Evolutionary conservation across 2,888 invertebrate species (phyloP).

Genomic region (Vandiemenella viatica): DNA sequence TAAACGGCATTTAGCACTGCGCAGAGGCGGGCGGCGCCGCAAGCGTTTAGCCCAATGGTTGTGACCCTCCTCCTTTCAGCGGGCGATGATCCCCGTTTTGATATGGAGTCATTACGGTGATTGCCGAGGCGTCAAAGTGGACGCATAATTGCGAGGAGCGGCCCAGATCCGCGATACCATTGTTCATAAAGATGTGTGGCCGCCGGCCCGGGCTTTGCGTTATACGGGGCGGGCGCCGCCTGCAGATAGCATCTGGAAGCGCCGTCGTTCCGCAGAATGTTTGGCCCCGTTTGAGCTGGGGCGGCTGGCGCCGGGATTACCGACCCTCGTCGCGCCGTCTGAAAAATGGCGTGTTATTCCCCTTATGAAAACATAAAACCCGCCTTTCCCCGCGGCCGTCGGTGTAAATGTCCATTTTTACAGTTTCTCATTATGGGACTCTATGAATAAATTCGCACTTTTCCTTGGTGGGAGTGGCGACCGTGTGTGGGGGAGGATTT

Average conservation of each 20-base stretch:
- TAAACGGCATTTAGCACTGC: too few species aligned
- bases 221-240: too few species aligned
- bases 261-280: too few species aligned
- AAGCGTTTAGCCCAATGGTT: too few species aligned
- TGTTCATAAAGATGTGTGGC: background rate
- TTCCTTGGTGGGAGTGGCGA: constrained; percentile 14
- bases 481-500: too few species aligned
- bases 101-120: background rate
- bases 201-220: background rate
- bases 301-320: background rate
- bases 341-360: constrained; percentile 19
- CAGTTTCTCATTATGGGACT: constrained; percentile 38
- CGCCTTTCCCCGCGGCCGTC: constrained; percentile 26
- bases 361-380: constrained; percentile 36
- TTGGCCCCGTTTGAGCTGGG: too few species aligned
- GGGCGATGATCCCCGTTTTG: too few species aligned
- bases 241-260: too few species aligned
- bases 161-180: background rate
- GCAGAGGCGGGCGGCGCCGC: too few species aligned
- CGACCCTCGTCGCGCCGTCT: background rate
- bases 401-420: constrained; percentile 37
- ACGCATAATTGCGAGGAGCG: background rate
- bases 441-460: constrained; percentile 40
- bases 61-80: too few species aligned
- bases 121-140: background rate